Conservation (phyloP, 64 coral and sea anemone genomes). For the Stylophora pistillata region DNA sequence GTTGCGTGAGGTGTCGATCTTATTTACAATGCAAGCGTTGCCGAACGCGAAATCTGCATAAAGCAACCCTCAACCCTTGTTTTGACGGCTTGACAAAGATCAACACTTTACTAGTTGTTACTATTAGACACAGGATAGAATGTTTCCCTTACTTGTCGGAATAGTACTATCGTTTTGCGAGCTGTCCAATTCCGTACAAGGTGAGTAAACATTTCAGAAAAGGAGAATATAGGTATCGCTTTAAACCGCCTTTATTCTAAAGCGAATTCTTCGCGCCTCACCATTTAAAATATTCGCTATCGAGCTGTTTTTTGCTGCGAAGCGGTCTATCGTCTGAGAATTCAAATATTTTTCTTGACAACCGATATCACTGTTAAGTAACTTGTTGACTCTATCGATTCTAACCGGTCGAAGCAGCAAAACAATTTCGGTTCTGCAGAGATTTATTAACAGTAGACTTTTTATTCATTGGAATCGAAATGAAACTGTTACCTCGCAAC, state of each 20-base stretch:
- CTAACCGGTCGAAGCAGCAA: too few species aligned
- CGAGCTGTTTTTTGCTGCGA: too few species aligned
- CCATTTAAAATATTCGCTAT: too few species aligned
- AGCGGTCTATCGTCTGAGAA: too few species aligned
- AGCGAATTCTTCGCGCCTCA: too few species aligned
- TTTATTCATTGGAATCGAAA: too few species aligned
- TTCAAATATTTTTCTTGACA: too few species aligned
- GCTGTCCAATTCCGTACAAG: not conserved
- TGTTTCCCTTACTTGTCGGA: not conserved
- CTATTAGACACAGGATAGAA: not conserved
- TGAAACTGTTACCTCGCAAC: too few species aligned
- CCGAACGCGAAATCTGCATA: slow-evolving; percentile 11
- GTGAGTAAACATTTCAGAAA: not conserved
- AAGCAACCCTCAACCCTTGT: not conserved
- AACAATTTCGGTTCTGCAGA: too few species aligned
- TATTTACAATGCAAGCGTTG: not conserved
- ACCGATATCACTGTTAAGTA: too few species aligned
- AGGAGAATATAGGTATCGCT: not conserved
- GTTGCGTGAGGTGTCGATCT: not conserved
- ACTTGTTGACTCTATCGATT: too few species aligned
- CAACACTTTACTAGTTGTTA: not conserved
- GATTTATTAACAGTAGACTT: too few species aligned
- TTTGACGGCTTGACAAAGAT: not conserved
- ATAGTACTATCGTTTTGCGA: not conserved
- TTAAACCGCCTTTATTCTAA: not conserved